These are phyloP conservation scores for Botia kubotai DNA, from an alignment of 2,797 vertebrate genomes.

Conservation along the genomic window DNA sequence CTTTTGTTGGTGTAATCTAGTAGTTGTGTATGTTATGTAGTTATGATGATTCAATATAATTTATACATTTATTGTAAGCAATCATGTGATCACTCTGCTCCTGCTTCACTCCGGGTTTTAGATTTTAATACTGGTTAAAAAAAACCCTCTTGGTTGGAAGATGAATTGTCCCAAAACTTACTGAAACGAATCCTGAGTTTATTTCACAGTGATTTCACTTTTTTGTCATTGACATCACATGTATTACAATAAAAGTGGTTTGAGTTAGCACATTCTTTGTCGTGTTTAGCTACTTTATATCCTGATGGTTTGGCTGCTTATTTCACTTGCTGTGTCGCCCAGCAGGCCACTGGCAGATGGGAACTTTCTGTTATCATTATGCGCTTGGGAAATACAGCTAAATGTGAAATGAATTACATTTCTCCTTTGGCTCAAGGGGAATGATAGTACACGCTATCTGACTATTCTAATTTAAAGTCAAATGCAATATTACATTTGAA, in stretches of 20 bases:
- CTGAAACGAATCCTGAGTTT: too few species aligned
- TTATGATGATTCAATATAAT: neutral
- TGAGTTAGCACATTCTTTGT: neutral
- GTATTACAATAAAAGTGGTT: neutral
- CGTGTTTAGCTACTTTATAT: constrained; percentile 35
- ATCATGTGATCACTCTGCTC: too few species aligned
- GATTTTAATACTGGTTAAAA: too few species aligned
- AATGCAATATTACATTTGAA: constrained; percentile 35
- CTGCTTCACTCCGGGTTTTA: too few species aligned
- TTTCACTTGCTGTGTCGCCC: constrained; percentile 67
- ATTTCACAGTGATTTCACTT: too few species aligned
- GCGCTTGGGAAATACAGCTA: constrained; percentile 53
- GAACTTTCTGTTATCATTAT: constrained; percentile 70
- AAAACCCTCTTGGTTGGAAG: too few species aligned
- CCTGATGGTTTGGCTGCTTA: constrained; percentile 61
- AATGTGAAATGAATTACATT: constrained; percentile 26
- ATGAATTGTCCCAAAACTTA: too few species aligned
- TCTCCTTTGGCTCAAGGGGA: constrained; percentile 16
- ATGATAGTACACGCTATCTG: constrained; percentile 31
- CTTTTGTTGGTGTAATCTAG: neutral
- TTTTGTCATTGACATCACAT: neutral
- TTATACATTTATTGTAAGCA: too few species aligned
- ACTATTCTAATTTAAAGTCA: constrained; percentile 49
- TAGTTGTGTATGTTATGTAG: too few species aligned
- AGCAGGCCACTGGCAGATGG: constrained; percentile 60